phyloP scores from a whole-genome alignment of 2,113 vertebrate species.

The Chelonoidis abingdonii region DNA sequence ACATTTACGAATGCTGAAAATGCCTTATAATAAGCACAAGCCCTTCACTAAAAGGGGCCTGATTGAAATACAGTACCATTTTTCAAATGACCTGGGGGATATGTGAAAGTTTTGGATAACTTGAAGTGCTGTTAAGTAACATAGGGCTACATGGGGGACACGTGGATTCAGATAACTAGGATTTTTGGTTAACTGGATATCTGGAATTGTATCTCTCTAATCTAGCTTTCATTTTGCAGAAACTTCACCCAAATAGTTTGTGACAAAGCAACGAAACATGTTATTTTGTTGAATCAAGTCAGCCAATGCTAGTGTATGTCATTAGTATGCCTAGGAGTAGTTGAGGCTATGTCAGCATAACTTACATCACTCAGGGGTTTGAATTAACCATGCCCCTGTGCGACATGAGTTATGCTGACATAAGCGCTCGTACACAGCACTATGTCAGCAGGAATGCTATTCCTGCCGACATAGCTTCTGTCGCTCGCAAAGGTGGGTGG shows the following conservation, averaged over 20 bases:
- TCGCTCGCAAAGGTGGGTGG: too few species aligned
- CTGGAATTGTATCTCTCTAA: background rate
- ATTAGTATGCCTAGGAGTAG: background rate
- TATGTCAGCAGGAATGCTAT: too few species aligned
- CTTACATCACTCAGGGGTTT: too few species aligned
- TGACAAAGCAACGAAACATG: background rate
- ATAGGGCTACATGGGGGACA: background rate
- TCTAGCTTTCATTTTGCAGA: background rate
- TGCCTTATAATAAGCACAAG: constrained; percentile 31
- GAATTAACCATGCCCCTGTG: too few species aligned
- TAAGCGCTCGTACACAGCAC: too few species aligned
- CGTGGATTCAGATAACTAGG: too few species aligned
- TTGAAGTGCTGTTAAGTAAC: background rate
- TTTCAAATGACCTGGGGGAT: background rate
- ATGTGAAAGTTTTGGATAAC: background rate
- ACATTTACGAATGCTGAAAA: constrained; percentile 34
- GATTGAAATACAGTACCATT: constrained; percentile 1
- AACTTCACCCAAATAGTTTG: background rate
- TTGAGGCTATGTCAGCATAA: background rate
- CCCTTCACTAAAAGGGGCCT: constrained; percentile 43
- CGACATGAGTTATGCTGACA: too few species aligned
- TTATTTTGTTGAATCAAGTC: background rate
- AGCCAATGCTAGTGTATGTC: background rate
- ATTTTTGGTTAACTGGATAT: too few species aligned
- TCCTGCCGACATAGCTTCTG: too few species aligned